These are phyloP conservation scores for Lethrus apterus DNA, from an alignment of 1,140 invertebrate genomes.

Conservation along the genomic window DNA sequence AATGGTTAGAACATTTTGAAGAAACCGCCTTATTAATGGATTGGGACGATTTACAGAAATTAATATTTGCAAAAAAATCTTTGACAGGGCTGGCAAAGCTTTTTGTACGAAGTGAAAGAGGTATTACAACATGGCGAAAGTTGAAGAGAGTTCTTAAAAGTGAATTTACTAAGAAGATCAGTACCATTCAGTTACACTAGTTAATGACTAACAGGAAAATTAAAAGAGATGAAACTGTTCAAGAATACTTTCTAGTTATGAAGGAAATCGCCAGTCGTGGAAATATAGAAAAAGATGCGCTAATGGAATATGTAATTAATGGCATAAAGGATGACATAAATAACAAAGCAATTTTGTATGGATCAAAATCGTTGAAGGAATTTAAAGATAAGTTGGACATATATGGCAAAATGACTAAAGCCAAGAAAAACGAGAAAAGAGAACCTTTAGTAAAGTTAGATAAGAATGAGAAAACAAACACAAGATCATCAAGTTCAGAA, in stretches of 20 bases:
- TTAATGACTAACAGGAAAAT: constrained; percentile 23
- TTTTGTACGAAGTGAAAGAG: constrained; percentile 29
- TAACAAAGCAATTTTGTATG: constrained; percentile 36
- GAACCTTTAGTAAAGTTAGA: constrained; percentile 14
- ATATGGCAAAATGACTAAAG: neutral
- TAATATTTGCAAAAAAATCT: constrained; percentile 33
- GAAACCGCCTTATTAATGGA: constrained; percentile 24
- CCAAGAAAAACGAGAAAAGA: neutral
- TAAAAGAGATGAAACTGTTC: constrained; percentile 25
- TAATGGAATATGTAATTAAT: constrained; percentile 38
- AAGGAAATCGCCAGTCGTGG: constrained; percentile 34
- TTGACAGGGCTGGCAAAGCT: constrained; percentile 28
- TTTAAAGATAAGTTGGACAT: constrained; percentile 25
- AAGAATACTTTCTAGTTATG: constrained; percentile 37
- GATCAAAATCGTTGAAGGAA: constrained; percentile 27
- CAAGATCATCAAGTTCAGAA: no score
- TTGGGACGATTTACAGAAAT: constrained; percentile 30
- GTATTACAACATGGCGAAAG: constrained; percentile 25
- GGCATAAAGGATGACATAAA: constrained; percentile 34
- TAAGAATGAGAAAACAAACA: neutral
- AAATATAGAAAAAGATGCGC: constrained; percentile 27
- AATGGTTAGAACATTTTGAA: constrained; percentile 32
- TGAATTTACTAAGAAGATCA: constrained; percentile 25
- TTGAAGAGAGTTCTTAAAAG: constrained; percentile 21
- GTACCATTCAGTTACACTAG: constrained; percentile 26